These are phyloP conservation scores for Notamacropus eugenii DNA, from an alignment of 2,797 vertebrate species.

Conservation along the genomic window DNA sequence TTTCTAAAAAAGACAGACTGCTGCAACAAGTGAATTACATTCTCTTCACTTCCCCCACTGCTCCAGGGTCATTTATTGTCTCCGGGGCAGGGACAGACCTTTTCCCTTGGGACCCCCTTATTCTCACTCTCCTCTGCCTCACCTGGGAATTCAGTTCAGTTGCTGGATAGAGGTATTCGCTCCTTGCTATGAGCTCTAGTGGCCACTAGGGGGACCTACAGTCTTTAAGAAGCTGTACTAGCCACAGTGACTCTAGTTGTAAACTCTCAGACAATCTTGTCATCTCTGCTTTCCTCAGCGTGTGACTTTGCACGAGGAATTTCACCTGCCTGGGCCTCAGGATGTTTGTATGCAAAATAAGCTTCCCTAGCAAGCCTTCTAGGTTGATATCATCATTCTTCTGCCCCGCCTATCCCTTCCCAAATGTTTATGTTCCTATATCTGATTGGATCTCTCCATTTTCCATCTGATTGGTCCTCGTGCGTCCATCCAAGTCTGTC, in stretches of 20 bases:
- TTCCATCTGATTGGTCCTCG: neutral
- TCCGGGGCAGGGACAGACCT: neutral
- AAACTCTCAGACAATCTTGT: neutral
- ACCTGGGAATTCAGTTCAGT: neutral
- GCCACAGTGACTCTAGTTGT: neutral
- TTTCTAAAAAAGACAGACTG: neutral
- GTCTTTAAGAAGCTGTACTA: neutral
- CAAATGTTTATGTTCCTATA: neutral
- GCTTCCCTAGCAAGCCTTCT: neutral
- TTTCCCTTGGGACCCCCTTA: neutral
- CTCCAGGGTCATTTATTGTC: neutral
- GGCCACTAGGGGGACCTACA: neutral
- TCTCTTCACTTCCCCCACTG: neutral
- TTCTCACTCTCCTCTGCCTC: neutral
- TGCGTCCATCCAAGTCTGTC: neutral
- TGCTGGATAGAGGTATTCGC: neutral
- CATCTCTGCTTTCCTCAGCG: neutral
- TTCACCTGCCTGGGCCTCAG: neutral
- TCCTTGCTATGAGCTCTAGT: neutral
- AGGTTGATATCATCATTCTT: no score
- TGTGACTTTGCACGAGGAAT: neutral
- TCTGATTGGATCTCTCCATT: neutral
- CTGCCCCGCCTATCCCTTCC: neutral
- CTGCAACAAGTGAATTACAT: neutral
- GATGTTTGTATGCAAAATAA: slow-evolving; percentile 32